Conservation (phyloP, 1,140 invertebrate species). For the Philotrypesis tridentata region DNA sequence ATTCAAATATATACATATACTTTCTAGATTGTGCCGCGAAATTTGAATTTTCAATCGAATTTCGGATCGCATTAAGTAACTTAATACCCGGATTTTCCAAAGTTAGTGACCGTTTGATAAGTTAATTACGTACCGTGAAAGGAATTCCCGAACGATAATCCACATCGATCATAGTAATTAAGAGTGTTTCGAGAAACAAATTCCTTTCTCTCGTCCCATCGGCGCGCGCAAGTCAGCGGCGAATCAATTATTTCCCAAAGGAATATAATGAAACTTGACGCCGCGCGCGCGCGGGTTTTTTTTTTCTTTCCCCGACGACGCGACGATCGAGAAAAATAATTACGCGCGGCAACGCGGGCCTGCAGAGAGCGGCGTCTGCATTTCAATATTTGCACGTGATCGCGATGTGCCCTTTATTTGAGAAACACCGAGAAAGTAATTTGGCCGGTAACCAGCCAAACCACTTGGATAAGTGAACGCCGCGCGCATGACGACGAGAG, state of each 20-base stretch:
- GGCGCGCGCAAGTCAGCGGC: neutral
- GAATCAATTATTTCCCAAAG: neutral
- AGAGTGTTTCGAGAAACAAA: neutral
- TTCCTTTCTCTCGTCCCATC: neutral
- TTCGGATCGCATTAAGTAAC: too few species aligned
- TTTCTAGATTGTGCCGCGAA: too few species aligned
- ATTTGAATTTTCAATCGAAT: too few species aligned
- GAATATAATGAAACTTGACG: neutral
- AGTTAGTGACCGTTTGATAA: too few species aligned
- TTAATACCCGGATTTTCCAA: too few species aligned
- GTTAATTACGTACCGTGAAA: too few species aligned
- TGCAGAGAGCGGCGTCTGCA: too few species aligned
- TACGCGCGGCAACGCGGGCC: neutral
- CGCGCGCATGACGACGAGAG: neutral
- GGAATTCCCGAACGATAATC: too few species aligned
- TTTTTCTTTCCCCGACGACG: neutral
- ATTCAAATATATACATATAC: too few species aligned
- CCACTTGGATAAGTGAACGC: neutral
- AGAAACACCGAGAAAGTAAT: conserved; percentile 1
- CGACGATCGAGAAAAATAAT: neutral
- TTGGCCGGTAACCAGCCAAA: conserved; percentile 11
- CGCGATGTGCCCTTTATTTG: neutral
- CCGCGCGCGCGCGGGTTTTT: neutral
- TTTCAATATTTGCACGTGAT: neutral
- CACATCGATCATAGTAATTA: neutral